These are phyloP conservation scores for Chrysaora quinquecirrha DNA, from an alignment of 30 jellyfish, hydroid and myxozoan genomes.

Conservation along the genomic window DNA sequence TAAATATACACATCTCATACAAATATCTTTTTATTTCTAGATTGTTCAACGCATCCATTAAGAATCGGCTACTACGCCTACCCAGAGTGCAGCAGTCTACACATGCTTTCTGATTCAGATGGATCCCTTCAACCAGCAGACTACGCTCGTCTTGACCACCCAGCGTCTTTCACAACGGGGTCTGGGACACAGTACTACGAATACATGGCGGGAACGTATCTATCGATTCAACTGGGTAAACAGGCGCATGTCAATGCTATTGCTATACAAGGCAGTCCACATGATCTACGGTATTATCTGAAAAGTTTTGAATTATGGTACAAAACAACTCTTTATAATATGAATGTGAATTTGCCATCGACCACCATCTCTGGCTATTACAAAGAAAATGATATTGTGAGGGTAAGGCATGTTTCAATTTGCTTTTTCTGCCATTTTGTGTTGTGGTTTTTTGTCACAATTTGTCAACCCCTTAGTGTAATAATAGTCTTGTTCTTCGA, in stretches of 20 bases:
- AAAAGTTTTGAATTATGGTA: conserved; percentile 22
- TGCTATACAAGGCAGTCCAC: conserved; percentile 57
- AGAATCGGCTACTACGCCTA: conserved; percentile 51
- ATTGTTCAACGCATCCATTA: conserved; percentile 49
- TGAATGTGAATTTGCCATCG: conserved; percentile 10
- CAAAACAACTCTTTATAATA: not conserved
- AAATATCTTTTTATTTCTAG: no score
- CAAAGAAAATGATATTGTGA: conserved; percentile 27
- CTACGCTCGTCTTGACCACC: conserved; percentile 45
- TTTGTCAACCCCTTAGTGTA: no score
- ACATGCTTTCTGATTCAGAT: conserved; percentile 32
- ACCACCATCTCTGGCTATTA: not conserved
- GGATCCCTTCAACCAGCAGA: conserved; percentile 45
- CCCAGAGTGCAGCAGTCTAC: conserved; percentile 46
- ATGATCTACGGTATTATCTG: conserved; percentile 26
- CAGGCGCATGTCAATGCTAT: conserved; percentile 29
- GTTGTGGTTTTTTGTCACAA: no score
- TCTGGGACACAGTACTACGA: conserved; percentile 40
- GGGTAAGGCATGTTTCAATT: conserved; percentile 4
- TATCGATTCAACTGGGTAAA: conserved; percentile 24
- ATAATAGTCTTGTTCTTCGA: no score
- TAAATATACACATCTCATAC: no score
- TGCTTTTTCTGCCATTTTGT: no score
- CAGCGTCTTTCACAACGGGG: conserved; percentile 22
- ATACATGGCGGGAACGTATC: conserved; percentile 35